Conservation (phyloP, 2,888 invertebrate genomes). For the Ceriagrion tenellum region DNA sequence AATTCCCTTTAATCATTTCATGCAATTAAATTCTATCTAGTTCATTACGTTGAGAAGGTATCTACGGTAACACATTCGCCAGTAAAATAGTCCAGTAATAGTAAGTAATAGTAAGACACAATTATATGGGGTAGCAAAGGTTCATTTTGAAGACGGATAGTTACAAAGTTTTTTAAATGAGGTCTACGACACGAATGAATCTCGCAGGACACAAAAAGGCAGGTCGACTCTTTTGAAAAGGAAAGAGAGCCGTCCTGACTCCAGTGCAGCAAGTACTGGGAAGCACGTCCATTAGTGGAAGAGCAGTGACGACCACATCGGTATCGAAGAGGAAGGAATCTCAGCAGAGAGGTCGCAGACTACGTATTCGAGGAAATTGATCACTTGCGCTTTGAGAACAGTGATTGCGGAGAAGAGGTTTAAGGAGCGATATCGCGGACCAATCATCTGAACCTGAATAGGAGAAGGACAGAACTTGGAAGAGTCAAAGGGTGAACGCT, state of each 20-base stretch:
- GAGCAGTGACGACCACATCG: constrained; percentile 25
- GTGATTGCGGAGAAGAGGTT: neutral
- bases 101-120: neutral
- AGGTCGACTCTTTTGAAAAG: constrained; percentile 37
- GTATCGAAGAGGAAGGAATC: neutral
- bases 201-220: neutral
- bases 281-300: constrained; percentile 41
- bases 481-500: no score
- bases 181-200: constrained; percentile 36
- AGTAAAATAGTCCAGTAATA: neutral
- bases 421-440: neutral
- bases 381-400: constrained; percentile 15
- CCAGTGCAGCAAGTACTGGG: constrained; percentile 6
- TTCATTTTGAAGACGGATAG: neutral
- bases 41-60: neutral
- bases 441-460: neutral
- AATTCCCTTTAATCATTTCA: no score
- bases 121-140: neutral
- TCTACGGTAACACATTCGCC: neutral
- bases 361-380: neutral
- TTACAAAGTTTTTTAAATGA: neutral
- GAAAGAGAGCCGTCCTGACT: constrained; percentile 22
- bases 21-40: neutral
- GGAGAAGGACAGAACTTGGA: no score
- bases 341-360: neutral